These are phyloP conservation scores for Lasioglossum morio DNA, from an alignment of 2,888 invertebrate genomes.

Conservation along the genomic window DNA sequence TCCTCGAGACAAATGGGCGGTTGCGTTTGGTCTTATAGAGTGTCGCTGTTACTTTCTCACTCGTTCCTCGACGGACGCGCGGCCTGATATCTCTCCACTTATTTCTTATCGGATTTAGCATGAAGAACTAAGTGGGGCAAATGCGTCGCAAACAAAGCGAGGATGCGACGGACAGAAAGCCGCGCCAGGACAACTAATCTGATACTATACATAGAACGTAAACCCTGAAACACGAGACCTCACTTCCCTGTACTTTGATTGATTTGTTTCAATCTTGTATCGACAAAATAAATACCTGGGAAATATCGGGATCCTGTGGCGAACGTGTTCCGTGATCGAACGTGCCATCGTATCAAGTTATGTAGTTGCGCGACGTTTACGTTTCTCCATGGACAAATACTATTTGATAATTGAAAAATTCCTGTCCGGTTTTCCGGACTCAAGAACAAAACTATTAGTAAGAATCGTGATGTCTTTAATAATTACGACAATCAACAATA, in stretches of 20 bases:
- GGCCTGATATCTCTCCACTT: not conserved
- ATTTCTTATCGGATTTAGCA: not conserved
- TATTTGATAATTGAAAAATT: not conserved
- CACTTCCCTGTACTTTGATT: not conserved
- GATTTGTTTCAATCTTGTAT: not conserved
- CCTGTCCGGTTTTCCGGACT: no score
- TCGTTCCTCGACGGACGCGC: not conserved
- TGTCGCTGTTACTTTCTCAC: not conserved
- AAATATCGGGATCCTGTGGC: not conserved
- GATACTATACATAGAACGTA: not conserved
- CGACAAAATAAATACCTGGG: not conserved
- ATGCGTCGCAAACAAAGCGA: not conserved
- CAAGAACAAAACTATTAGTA: no score
- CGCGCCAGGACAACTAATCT: not conserved
- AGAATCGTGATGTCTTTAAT: not conserved
- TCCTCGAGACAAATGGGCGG: slow-evolving; percentile 5
- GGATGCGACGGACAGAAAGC: not conserved
- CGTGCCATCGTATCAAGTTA: not conserved
- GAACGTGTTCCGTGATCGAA: not conserved
- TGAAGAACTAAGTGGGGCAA: not conserved
- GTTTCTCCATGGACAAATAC: not conserved
- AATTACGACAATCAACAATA: not conserved
- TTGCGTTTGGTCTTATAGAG: slow-evolving; percentile 9
- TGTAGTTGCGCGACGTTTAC: not conserved
- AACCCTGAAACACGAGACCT: not conserved